Conservation (phyloP, 1,140 invertebrate species). For the Copidosoma floridanum region DNA sequence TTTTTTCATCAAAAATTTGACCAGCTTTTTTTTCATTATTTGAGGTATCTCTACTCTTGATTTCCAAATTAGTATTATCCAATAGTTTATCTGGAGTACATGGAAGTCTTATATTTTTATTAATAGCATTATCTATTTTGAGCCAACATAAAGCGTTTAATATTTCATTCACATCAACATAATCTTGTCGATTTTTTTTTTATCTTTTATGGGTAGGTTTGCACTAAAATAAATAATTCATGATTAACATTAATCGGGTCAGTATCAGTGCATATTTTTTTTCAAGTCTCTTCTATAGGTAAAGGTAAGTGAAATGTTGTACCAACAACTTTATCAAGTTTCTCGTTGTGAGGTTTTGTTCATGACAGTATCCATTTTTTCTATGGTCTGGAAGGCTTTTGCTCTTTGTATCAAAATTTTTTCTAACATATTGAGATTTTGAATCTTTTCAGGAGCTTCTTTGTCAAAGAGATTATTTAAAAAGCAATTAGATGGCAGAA, state of each 20-base stretch:
- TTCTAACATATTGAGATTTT: conserved; percentile 33
- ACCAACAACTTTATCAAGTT: conserved; percentile 37
- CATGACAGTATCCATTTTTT: conserved; percentile 30
- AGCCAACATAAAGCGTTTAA: neutral
- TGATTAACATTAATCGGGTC: conserved; percentile 30
- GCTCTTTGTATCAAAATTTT: conserved; percentile 41
- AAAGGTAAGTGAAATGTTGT: conserved; percentile 43
- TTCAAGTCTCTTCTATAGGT: conserved; percentile 36
- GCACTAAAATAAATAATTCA: conserved; percentile 37
- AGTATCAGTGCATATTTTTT: conserved; percentile 30
- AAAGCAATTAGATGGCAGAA: too few species aligned
- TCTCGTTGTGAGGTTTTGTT: conserved; percentile 36
- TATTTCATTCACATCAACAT: neutral
- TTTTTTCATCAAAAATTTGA: neutral
- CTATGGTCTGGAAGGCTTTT: conserved; percentile 43
- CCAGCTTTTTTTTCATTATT: neutral
- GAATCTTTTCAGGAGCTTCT: conserved; percentile 19
- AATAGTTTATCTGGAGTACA: neutral
- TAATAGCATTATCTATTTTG: conserved; percentile 14
- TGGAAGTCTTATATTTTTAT: conserved; percentile 31
- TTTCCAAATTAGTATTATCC: neutral
- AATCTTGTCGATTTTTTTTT: conserved; percentile 4
- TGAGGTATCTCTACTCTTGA: neutral
- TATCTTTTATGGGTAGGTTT: conserved; percentile 3
- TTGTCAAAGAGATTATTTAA: conserved; percentile 20